These are phyloP conservation scores for Chrysotoxum bicinctum DNA, from an alignment of 2,888 invertebrate genomes.

Conservation along the genomic window DNA sequence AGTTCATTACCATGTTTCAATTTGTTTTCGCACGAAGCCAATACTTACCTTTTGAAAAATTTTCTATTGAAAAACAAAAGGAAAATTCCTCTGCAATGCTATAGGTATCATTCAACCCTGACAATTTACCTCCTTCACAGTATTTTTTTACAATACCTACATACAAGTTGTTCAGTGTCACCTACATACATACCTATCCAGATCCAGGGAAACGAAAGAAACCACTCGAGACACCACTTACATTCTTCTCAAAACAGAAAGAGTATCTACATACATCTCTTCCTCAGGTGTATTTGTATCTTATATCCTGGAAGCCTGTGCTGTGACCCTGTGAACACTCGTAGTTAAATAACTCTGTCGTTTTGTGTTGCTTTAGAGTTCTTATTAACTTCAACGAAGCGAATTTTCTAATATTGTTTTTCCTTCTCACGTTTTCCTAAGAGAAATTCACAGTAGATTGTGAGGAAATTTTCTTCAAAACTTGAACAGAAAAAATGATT, in stretches of 20 bases:
- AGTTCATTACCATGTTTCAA: too few relatives aligned
- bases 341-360: background rate
- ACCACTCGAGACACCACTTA: slow-evolving; percentile 63
- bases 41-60: background rate
- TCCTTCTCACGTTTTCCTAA: background rate
- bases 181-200: background rate
- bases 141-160: background rate
- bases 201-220: slow-evolving; percentile 25
- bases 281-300: background rate
- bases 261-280: background rate
- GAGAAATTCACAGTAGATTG: background rate
- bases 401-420: background rate
- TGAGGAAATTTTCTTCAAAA: background rate
- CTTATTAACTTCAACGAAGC: slow-evolving; percentile 45
- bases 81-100: background rate
- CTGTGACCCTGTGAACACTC: too few relatives aligned
- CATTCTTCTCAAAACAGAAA: slow-evolving; percentile 31
- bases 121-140: background rate
- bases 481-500: slow-evolving; percentile 42
- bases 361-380: slow-evolving; percentile 4
- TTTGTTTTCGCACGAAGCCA: background rate
- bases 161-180: slow-evolving; percentile 14
- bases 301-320: slow-evolving; percentile 7
- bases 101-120: slow-evolving; percentile 27
- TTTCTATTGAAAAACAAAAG: background rate